These are phyloP conservation scores for Oikopleura vanhoeffeni DNA, from an alignment of 23 tunicate species.

Conservation along the genomic window DNA sequence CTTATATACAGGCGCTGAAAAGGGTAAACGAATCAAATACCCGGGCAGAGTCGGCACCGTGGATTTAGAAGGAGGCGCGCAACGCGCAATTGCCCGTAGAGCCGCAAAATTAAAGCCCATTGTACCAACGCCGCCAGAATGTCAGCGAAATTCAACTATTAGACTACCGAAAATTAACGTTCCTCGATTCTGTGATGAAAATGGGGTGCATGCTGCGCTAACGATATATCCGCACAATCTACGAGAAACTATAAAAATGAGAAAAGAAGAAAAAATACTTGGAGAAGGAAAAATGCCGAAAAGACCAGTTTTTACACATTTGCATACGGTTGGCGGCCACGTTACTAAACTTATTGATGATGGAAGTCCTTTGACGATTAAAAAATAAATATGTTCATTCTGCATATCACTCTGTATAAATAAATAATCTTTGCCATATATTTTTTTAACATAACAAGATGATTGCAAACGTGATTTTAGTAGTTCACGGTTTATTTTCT, in stretches of 20 bases:
- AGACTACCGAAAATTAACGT: neutral
- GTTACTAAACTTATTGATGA: conserved; percentile 4
- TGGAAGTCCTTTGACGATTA: neutral
- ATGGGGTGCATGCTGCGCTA: neutral
- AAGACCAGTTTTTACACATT: neutral
- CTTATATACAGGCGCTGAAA: conserved; percentile 6
- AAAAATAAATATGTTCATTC: too few relatives aligned
- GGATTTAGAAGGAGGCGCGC: neutral
- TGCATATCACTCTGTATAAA: too few relatives aligned
- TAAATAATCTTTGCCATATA: too few relatives aligned
- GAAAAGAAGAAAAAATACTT: neutral
- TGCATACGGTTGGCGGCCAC: neutral
- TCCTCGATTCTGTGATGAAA: neutral
- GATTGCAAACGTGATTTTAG: too few relatives aligned
- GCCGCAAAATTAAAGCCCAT: neutral
- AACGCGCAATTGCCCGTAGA: neutral
- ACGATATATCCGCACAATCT: neutral
- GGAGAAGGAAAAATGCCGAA: neutral
- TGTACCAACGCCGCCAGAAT: neutral
- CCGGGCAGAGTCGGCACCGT: neutral
- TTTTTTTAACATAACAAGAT: too few relatives aligned
- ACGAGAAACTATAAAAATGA: neutral
- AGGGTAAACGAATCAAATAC: neutral
- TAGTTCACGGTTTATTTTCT: too few relatives aligned
- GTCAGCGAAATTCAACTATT: neutral